A percentile compares a stretch with the other conserved stretches of the same genome.
Conservation (phyloP, 1,140 invertebrate genomes). For the Drosophila miranda region DNA sequence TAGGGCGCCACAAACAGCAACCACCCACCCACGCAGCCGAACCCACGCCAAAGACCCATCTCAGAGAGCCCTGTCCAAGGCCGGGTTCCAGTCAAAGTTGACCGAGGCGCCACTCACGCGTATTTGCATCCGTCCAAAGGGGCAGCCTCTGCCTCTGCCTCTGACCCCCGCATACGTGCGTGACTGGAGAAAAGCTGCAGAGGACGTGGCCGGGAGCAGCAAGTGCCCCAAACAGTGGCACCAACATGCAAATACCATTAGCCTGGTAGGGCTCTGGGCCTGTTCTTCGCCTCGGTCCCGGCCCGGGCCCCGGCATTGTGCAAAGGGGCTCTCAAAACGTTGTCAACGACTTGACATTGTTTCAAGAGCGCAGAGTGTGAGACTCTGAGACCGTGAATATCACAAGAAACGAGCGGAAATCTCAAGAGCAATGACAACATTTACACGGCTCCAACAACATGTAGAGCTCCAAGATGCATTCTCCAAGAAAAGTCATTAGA, state of each 20-base stretch:
- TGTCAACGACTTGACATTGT: slow-evolving; percentile 76
- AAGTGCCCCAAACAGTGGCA: slow-evolving; percentile 27
- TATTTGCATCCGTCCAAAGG: slow-evolving; percentile 67
- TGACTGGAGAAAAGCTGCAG: slow-evolving; percentile 52
- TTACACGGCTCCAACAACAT: neutral
- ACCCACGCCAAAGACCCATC: slow-evolving; percentile 22
- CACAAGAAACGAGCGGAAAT: slow-evolving; percentile 39
- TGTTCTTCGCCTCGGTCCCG: slow-evolving; percentile 41
- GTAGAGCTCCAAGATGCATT: slow-evolving; percentile 11
- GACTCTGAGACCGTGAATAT: slow-evolving; percentile 61
- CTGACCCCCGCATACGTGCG: slow-evolving; percentile 35
- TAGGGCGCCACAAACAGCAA: slow-evolving; percentile 52
- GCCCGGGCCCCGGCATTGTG: slow-evolving; percentile 30
- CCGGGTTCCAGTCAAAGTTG: slow-evolving; percentile 20
- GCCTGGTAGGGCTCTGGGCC: slow-evolving; percentile 16
- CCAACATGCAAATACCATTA: slow-evolving; percentile 74
- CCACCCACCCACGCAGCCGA: slow-evolving; percentile 7
- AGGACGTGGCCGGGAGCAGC: slow-evolving; percentile 26
- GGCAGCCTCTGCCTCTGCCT: slow-evolving; percentile 33
- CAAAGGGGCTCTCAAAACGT: slow-evolving; percentile 55
- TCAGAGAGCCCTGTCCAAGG: slow-evolving; percentile 22
- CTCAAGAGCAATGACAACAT: slow-evolving; percentile 43
- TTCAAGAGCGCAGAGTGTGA: slow-evolving; percentile 66
- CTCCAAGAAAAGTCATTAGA: neutral
- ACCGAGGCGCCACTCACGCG: slow-evolving; percentile 47